Evolutionary conservation across 2,797 vertebrate species (phyloP).

Genomic region (Ciconia nigra): DNA sequence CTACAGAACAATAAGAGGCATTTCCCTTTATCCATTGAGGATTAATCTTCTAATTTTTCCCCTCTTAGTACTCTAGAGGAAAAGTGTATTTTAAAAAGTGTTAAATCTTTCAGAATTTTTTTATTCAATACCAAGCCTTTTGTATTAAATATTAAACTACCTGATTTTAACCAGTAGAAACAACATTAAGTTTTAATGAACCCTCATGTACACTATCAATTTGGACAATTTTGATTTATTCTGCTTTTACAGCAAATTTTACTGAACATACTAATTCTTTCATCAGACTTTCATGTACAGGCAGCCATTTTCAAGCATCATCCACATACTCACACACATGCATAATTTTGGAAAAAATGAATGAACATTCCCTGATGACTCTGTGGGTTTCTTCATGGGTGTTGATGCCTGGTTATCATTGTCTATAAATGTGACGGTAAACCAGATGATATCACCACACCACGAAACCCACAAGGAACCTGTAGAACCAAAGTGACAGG

Average conservation of each 20-base stretch:
- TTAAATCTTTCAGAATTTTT: background rate
- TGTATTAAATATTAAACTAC: background rate
- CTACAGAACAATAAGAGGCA: background rate
- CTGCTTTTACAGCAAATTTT: background rate
- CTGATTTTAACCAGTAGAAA: background rate
- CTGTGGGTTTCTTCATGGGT: background rate
- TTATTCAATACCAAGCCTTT: background rate
- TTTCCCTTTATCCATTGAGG: background rate
- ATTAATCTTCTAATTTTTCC: background rate
- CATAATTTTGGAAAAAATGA: slow-evolving; percentile 25
- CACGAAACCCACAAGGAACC: slow-evolving; percentile 40
- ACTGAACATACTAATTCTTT: background rate
- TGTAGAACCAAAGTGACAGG: background rate
- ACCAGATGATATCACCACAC: slow-evolving; percentile 49
- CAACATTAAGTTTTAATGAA: background rate
- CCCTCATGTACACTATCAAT: background rate
- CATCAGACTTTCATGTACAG: background rate
- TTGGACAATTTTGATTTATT: background rate
- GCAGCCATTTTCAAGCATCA: background rate
- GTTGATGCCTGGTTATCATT: slow-evolving; percentile 27
- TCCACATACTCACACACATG: background rate
- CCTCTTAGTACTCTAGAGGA: background rate
- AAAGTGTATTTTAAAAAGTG: background rate
- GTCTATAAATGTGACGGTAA: slow-evolving; percentile 19
- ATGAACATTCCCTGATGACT: slow-evolving; percentile 6